phyloP scores from a whole-genome alignment of 2,888 invertebrate genomes.

The Agrotis clavis region DNA sequence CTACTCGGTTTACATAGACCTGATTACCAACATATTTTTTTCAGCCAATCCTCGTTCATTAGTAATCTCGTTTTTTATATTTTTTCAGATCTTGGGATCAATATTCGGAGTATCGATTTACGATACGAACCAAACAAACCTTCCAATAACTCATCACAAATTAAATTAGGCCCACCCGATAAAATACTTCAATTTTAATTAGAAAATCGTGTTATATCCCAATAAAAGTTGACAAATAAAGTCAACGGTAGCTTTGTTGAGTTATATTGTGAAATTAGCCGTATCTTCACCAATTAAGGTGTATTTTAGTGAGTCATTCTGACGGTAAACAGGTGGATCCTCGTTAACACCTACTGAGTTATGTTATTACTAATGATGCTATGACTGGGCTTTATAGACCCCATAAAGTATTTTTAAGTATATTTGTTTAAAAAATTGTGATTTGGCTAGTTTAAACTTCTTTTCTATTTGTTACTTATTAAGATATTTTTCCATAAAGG shows the following conservation, averaged over 20 bases:
- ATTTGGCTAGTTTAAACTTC: neutral
- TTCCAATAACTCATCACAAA: slow-evolving; percentile 35
- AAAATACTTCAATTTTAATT: slow-evolving; percentile 63
- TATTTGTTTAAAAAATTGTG: neutral
- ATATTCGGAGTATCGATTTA: too few relatives aligned
- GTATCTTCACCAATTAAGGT: slow-evolving; percentile 55
- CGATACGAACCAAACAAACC: neutral
- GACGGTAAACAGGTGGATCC: slow-evolving; percentile 53
- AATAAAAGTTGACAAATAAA: slow-evolving; percentile 68
- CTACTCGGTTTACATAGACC: too few relatives aligned
- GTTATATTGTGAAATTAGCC: slow-evolving; percentile 63
- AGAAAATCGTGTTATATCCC: slow-evolving; percentile 67
- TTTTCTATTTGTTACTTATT: neutral
- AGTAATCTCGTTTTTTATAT: neutral
- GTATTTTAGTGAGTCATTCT: slow-evolving; percentile 68
- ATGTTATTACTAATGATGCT: slow-evolving; percentile 43
- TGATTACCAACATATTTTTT: too few relatives aligned
- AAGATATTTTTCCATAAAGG: too few relatives aligned
- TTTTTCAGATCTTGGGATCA: neutral
- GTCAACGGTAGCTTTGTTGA: slow-evolving; percentile 63
- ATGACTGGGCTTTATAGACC: slow-evolving; percentile 27
- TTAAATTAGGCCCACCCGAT: slow-evolving; percentile 17
- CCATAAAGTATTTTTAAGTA: neutral
- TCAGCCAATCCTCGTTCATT: neutral
- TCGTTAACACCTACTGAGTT: slow-evolving; percentile 58